phyloP scores from a whole-genome alignment of 2,113 vertebrate species.

The Seriola rivoliana region DNA sequence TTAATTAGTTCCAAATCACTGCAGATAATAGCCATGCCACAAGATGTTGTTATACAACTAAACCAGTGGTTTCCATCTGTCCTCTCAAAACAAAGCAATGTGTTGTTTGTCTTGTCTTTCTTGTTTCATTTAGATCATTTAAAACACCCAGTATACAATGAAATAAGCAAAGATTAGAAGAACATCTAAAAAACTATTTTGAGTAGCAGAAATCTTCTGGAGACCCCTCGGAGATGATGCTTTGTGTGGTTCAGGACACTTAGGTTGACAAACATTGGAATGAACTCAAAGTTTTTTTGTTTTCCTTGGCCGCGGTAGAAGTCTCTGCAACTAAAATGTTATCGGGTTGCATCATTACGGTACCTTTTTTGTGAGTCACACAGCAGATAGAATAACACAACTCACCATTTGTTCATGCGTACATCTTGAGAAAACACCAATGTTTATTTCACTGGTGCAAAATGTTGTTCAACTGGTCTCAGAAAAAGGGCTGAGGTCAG shows the following conservation, averaged over 20 bases:
- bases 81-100: background rate
- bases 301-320: background rate
- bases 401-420: too few relatives aligned
- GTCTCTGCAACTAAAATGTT: background rate
- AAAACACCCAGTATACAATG: background rate
- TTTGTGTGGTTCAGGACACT: background rate
- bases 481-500: background rate
- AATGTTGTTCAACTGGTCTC: constrained; percentile 31
- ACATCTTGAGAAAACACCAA: background rate
- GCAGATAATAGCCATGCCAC: background rate
- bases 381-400: background rate
- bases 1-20: background rate
- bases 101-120: background rate
- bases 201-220: too few relatives aligned
- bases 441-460: background rate
- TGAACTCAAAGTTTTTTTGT: background rate
- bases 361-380: background rate
- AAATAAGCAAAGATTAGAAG: too few relatives aligned
- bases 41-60: background rate
- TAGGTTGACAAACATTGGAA: background rate
- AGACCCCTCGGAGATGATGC: too few relatives aligned
- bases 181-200: too few relatives aligned
- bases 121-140: background rate
- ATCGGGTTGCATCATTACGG: background rate
- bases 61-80: background rate